Base-by-base conservation (phyloP, 2,113 vertebrate species). In the Tyrannus savana region DNA sequence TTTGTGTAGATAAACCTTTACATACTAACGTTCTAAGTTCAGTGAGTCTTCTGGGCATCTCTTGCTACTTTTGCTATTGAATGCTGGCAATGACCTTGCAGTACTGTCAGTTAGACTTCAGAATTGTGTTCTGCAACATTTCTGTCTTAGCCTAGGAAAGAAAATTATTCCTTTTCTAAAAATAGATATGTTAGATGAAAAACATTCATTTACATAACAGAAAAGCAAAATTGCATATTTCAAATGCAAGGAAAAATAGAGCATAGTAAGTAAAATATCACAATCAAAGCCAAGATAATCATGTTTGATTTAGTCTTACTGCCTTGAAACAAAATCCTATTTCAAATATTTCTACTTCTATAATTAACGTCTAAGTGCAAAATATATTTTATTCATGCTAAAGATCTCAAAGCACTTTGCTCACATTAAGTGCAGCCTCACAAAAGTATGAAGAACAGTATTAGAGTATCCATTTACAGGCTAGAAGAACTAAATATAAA, bases 211-310 rank as follows among this genome's bases (percentile, higher is more conserved):
- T 96, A 58, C 96, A 95, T 96, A 95, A 84, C 66, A 94, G 92
- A 93, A 96, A 92, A 93, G 76, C 66, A 82, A 93, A 96, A 93
- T 56, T 84, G 60, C 66, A 6, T 93, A 95, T 92, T 95, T 92
- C 49, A 89, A 81, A 95, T 94, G 75, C 88, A 72, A 89, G 49
- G 74, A 84, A 95, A 96, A 93, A 93, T 69, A 87, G 52, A 94
- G 15, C 73, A 24, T 93, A 86, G 92, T 93, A 78, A 95, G 92
- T 95, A 80, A 95, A 96, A 71, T 80, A 92, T 84, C 90, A 84
- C 92, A 96, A 73, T 95, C 90, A 94, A 93, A 96, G 93, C 83
- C 68, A 90, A 93, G 93, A 93, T 92, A 95, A 95, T 93, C 41
- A 79, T 94, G 86, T 95, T 96, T 97, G 95, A 92, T 95, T 96